phyloP scores from a whole-genome alignment of 2,888 invertebrate genomes.

The Cephus pygmeus region DNA sequence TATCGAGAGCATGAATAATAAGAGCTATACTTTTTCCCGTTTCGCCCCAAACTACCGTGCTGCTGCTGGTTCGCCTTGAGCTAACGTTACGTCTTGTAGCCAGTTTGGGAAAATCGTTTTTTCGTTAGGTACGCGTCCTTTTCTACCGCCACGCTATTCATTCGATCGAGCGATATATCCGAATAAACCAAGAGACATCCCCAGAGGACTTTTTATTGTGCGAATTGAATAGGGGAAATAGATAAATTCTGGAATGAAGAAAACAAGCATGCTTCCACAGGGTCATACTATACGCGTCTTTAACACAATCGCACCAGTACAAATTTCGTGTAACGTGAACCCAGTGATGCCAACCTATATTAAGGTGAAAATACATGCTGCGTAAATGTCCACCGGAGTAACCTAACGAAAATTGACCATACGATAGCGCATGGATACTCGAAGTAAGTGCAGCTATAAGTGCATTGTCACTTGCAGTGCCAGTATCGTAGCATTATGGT shows the following conservation, averaged over 20 bases:
- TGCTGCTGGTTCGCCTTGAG: background rate
- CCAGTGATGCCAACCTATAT: background rate
- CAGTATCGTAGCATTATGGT: background rate
- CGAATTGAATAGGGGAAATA: background rate
- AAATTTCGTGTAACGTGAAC: background rate
- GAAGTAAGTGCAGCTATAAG: background rate
- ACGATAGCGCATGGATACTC: background rate
- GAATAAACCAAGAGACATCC: background rate
- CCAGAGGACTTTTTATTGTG: background rate
- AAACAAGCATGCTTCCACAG: background rate
- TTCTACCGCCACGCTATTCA: background rate
- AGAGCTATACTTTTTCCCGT: background rate
- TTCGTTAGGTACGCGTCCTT: background rate
- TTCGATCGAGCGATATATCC: background rate
- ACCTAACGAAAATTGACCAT: background rate
- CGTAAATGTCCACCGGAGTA: background rate
- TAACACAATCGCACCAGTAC: background rate
- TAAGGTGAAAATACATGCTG: background rate
- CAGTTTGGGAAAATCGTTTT: background rate
- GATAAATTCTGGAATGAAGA: background rate
- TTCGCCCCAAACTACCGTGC: background rate
- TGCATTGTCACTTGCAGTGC: background rate
- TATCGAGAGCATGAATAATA: background rate
- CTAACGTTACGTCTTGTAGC: background rate
- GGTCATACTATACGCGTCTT: background rate